phyloP scores from a whole-genome alignment of 2,888 invertebrate species.

The Coronaproctus castanopsis region DNA sequence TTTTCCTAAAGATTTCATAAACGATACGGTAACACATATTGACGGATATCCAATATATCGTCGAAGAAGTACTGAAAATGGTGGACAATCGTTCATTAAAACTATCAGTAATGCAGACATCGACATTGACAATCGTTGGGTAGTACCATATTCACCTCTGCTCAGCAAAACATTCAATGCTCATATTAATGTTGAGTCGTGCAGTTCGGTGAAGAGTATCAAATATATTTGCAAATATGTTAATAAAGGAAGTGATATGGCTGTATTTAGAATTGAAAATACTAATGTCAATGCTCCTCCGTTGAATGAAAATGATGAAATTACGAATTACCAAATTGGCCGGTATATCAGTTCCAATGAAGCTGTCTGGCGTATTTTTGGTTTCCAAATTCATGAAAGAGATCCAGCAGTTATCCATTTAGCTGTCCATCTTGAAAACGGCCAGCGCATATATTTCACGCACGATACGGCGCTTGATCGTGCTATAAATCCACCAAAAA shows the following conservation, averaged over 20 bases:
- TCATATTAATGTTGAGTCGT: constrained; percentile 23
- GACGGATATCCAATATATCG: constrained; percentile 24
- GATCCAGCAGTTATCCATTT: constrained; percentile 12
- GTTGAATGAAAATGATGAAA: constrained; percentile 19
- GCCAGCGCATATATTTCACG: constrained; percentile 9
- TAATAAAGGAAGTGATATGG: constrained; percentile 17
- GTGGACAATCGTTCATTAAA: constrained; percentile 22
- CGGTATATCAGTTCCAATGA: constrained; percentile 5
- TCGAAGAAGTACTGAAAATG: constrained; percentile 17
- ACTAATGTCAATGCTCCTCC: constrained; percentile 18
- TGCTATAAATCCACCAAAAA: constrained; percentile 5
- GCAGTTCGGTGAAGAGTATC: constrained; percentile 26
- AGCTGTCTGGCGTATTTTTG: constrained; percentile 12
- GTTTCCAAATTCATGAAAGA: constrained; percentile 10
- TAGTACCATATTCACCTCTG: constrained; percentile 18
- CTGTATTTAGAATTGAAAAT: constrained; percentile 15
- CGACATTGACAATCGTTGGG: constrained; percentile 18
- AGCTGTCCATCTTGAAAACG: constrained; percentile 12
- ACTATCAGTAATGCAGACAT: constrained; percentile 15
- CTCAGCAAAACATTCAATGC: constrained; percentile 20
- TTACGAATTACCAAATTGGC: constrained; percentile 19
- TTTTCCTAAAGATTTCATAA: constrained; percentile 19
- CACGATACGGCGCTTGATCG: background rate
- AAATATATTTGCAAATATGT: constrained; percentile 26
- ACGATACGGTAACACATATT: constrained; percentile 21